Evolutionary conservation across 2,888 invertebrate genomes (phyloP).

Genomic region (Apoderus coryli): DNA sequence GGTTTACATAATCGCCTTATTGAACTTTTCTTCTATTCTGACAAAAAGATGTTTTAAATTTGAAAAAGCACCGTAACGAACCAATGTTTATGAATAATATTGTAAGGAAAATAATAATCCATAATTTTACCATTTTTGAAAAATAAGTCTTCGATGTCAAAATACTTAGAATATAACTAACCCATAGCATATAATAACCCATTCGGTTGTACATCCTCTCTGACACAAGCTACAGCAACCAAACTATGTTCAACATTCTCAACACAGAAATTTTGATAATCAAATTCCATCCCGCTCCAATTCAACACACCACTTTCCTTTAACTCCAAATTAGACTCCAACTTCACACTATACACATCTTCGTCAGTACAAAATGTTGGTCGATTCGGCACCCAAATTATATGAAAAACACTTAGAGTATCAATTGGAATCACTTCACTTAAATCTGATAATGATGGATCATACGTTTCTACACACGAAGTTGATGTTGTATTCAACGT

Average conservation of each 20-base stretch:
- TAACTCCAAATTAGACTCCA: slow-evolving; percentile 10
- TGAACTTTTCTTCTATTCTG: too few relatives aligned
- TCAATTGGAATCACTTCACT: too few relatives aligned
- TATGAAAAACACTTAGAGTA: slow-evolving; percentile 10
- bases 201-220: slow-evolving; percentile 6
- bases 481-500: slow-evolving; percentile 13
- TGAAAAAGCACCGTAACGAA: too few relatives aligned
- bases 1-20: too few relatives aligned
- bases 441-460: slow-evolving; percentile 6
- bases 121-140: too few relatives aligned
- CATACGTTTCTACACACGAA: slow-evolving; percentile 11
- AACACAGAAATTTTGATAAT: slow-evolving; percentile 16
- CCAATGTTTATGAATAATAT: too few relatives aligned
- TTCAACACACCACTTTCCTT: slow-evolving; percentile 12
- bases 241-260: slow-evolving; percentile 7
- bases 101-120: too few relatives aligned
- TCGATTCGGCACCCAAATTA: slow-evolving; percentile 18
- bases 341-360: slow-evolving; percentile 12
- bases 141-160: too few relatives aligned
- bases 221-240: slow-evolving; percentile 15
- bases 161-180: slow-evolving; percentile 11
- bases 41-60: too few relatives aligned
- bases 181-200: slow-evolving; percentile 12
- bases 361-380: slow-evolving; percentile 16
- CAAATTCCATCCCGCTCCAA: slow-evolving; percentile 13